These are phyloP conservation scores for Mallateleia sp. DNA, from an alignment of 2,888 invertebrate genomes.

Conservation along the genomic window DNA sequence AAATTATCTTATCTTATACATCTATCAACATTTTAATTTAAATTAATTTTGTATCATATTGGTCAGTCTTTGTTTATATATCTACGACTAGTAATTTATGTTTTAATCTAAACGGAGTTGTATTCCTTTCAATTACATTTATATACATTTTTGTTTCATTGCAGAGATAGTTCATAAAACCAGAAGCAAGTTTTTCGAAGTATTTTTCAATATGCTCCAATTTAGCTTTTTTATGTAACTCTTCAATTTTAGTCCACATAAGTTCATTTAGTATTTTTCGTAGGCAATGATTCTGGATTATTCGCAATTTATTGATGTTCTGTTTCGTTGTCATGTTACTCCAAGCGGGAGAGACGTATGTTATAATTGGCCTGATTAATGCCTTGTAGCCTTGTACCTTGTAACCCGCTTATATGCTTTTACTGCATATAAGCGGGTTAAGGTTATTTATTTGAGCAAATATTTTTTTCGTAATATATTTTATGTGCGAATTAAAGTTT, in stretches of 20 bases:
- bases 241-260: neutral
- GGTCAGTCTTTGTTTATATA: no score
- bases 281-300: slow-evolving; percentile 42
- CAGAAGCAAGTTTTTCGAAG: no score
- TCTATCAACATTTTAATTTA: no score
- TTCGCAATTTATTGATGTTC: slow-evolving; percentile 18
- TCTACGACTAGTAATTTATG: neutral
- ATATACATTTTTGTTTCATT: neutral
- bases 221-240: neutral
- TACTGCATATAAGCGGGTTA: neutral
- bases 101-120: neutral
- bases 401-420: no score
- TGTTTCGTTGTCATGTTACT: neutral
- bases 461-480: neutral
- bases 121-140: neutral
- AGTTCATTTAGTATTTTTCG: neutral
- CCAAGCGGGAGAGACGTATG: slow-evolving; percentile 28
- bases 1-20: no score
- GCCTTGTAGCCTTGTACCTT: no score
- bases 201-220: no score
- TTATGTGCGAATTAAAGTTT: neutral
- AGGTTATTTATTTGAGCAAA: neutral
- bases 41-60: no score
- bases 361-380: slow-evolving; percentile 21
- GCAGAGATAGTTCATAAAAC: no score